These are phyloP conservation scores for Brachirus orientalis DNA, from an alignment of 2,113 vertebrate genomes.

Conservation along the genomic window DNA sequence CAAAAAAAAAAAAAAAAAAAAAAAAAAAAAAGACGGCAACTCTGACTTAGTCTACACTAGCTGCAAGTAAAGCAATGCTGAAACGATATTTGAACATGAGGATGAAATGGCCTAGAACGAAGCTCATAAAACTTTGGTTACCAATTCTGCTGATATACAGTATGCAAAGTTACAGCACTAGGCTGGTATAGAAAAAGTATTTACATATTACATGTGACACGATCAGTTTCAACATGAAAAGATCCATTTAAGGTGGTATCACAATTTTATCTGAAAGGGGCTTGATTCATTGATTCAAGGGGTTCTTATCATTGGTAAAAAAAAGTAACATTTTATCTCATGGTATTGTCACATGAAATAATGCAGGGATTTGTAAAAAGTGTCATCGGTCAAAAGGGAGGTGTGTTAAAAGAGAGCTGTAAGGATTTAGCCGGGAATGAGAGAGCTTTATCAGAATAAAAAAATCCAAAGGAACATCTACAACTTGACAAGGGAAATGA, in stretches of 20 bases:
- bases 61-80: slow-evolving; percentile 27
- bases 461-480: background rate
- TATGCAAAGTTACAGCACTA: slow-evolving; percentile 75
- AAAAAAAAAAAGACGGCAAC: slow-evolving; percentile 17
- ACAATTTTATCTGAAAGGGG: slow-evolving; percentile 37
- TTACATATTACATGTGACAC: slow-evolving; percentile 72
- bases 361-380: slow-evolving; percentile 25
- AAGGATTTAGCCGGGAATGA: slow-evolving; percentile 5
- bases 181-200: slow-evolving; percentile 78
- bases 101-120: slow-evolving; percentile 65
- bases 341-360: slow-evolving; percentile 50
- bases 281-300: slow-evolving; percentile 15
- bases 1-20: background rate
- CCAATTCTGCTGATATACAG: slow-evolving; percentile 77
- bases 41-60: slow-evolving; percentile 34
- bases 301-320: slow-evolving; percentile 8
- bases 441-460: slow-evolving; percentile 28
- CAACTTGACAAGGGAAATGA: background rate
- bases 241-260: slow-evolving; percentile 41
- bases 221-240: slow-evolving; percentile 59
- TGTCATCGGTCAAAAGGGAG: slow-evolving; percentile 14
- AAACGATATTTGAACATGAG: slow-evolving; percentile 46
- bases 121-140: slow-evolving; percentile 84
- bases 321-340: slow-evolving; percentile 23
- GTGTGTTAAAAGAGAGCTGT: slow-evolving; percentile 13